These are phyloP conservation scores for Clepsis dumicolana DNA, from an alignment of 2,888 invertebrate species.

Conservation along the genomic window DNA sequence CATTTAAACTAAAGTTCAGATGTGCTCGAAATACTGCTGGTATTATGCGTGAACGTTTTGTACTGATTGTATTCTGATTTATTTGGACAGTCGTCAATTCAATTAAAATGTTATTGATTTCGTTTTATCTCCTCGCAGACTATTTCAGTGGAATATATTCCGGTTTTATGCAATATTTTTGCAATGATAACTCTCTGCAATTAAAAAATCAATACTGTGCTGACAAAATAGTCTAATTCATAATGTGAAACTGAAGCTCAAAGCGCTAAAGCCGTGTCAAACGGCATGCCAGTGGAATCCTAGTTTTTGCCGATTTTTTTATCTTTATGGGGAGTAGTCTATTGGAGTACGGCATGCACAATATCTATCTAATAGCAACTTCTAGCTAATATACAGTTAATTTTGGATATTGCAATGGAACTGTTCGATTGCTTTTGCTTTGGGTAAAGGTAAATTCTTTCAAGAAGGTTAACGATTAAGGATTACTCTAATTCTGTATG, in stretches of 20 bases:
- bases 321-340: no score
- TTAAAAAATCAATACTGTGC: not conserved
- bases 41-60: slow-evolving; percentile 31
- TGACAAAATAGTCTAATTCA: not conserved
- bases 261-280: not conserved
- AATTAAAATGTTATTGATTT: slow-evolving; percentile 38
- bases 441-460: no score
- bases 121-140: slow-evolving; percentile 8
- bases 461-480: no score
- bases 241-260: not conserved
- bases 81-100: slow-evolving; percentile 41
- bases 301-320: not conserved
- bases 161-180: not conserved
- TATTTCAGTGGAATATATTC: slow-evolving; percentile 14
- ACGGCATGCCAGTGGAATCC: not conserved
- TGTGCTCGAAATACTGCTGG: slow-evolving; percentile 7
- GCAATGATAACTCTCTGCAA: not conserved
- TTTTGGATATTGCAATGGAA: no score
- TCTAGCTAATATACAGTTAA: no score
- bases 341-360: no score
- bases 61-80: slow-evolving; percentile 38
- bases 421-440: no score
- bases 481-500: no score
- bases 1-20: not conserved
- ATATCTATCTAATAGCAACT: no score